Conservation (phyloP, 2,113 vertebrate species). For the Rana temporaria region DNA sequence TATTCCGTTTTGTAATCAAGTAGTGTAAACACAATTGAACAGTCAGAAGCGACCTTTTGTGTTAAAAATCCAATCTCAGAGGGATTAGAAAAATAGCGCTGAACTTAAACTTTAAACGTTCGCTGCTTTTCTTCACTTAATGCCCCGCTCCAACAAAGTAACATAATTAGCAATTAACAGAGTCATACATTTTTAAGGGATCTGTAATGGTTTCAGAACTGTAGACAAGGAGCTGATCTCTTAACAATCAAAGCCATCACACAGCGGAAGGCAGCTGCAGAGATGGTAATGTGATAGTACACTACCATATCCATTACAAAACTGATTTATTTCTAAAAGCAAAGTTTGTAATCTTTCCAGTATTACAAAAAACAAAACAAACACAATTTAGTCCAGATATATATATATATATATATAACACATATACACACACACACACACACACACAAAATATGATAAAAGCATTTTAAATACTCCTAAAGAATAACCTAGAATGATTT, state of each 20-base stretch:
- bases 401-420: no score
- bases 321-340: neutral
- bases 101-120: constrained; percentile 50
- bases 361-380: no score
- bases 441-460: no score
- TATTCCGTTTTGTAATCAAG: constrained; percentile 49
- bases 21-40: constrained; percentile 52
- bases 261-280: neutral
- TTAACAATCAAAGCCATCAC: neutral
- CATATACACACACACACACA: no score
- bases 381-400: no score
- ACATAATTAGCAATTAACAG: constrained; percentile 50
- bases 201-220: constrained; percentile 14
- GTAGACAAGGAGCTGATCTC: constrained; percentile 21
- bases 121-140: constrained; percentile 23
- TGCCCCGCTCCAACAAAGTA: constrained; percentile 37
- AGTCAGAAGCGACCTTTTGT: constrained; percentile 36
- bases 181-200: constrained; percentile 41
- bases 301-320: neutral
- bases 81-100: constrained; percentile 29
- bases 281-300: neutral
- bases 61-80: constrained; percentile 19
- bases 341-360: no score
- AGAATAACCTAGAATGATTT: no score
- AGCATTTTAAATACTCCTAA: no score